Evolutionary conservation across 1,140 invertebrate genomes (phyloP), one percentile per base, ranked within the genome.

Genomic region (Drosophila persimilis): DNA sequence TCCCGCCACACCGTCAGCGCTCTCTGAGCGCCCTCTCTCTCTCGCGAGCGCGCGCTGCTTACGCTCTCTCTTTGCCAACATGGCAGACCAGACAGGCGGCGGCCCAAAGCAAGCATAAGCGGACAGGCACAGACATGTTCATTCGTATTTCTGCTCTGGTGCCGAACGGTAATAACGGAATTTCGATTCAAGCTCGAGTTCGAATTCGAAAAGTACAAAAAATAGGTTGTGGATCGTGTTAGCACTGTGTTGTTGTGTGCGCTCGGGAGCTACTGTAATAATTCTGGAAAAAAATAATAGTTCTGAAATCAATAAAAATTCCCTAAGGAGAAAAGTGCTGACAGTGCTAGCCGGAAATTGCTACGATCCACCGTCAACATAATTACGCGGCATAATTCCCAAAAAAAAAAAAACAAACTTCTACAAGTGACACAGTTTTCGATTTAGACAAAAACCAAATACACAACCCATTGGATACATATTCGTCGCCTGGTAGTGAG

Each of bases 301-400:
- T 50, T 63, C 13, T 39, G 45, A 62, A 74, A 58, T 55, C 51
- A 58, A 61, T 61, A 60, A 6, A 59, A 50, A 67, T 41, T 48
- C n/a, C 41, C 31, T 9, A 22, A 2, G 15, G 17, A 26, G 52
- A 69, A 77, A 88, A 80, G 81, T 86, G 81, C 81, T 86, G 81
- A 86, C 64, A 58, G 52, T 62, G 64, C 70, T 75, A 62, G 57
- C 77, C 64, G 83, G 52, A 65, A 86, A 81, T 53, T 78, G 77
- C 65, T 43, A 72, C 81, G 62, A 61, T 55, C 45, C 51, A 69
- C 62, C 54, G 45, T 53, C 55, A 75, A 83, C 66, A 75, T 78
- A 81, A 86, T 86, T 88, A 86, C 81, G 77, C 78, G 83, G 65
- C 81, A 88, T 63, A 65, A 88, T 81, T 80, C 29, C 20, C 45